These are phyloP conservation scores for Melinaea menophilus DNA, from an alignment of 2,888 invertebrate genomes.

Conservation along the genomic window DNA sequence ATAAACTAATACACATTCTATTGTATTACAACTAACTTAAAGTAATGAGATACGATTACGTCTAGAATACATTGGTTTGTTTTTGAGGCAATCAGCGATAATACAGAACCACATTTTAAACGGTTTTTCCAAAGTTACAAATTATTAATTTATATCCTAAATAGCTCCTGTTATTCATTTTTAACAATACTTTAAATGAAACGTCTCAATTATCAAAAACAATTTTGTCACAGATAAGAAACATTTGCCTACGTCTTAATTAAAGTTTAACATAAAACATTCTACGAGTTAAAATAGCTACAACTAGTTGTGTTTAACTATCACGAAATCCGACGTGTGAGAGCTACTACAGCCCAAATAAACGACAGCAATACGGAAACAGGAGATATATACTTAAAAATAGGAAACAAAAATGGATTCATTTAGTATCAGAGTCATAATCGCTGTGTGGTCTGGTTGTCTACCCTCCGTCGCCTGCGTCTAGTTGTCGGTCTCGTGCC, in stretches of 20 bases:
- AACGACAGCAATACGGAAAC: background rate
- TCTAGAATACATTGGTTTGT: background rate
- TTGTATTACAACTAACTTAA: background rate
- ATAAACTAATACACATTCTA: background rate
- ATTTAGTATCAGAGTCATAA: background rate
- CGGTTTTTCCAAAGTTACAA: background rate
- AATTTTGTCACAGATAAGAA: background rate
- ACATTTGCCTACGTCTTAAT: background rate
- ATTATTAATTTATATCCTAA: too few relatives aligned
- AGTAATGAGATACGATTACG: background rate
- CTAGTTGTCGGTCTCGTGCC: constrained; percentile 40
- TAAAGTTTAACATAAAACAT: background rate
- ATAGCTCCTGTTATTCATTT: too few relatives aligned
- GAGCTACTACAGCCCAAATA: background rate
- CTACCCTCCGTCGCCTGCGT: constrained; percentile 27
- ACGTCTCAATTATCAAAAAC: background rate
- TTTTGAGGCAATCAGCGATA: background rate
- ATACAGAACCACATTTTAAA: background rate
- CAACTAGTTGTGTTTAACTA: constrained; percentile 7
- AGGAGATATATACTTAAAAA: background rate
- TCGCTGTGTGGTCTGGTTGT: constrained; percentile 36
- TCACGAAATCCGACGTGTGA: constrained; percentile 1
- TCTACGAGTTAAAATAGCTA: constrained; percentile 5
- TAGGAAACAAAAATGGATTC: background rate
- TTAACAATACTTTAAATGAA: background rate